Evolutionary conservation across 2,888 invertebrate genomes (phyloP).

Genomic region (Pseudococcus viburni): DNA sequence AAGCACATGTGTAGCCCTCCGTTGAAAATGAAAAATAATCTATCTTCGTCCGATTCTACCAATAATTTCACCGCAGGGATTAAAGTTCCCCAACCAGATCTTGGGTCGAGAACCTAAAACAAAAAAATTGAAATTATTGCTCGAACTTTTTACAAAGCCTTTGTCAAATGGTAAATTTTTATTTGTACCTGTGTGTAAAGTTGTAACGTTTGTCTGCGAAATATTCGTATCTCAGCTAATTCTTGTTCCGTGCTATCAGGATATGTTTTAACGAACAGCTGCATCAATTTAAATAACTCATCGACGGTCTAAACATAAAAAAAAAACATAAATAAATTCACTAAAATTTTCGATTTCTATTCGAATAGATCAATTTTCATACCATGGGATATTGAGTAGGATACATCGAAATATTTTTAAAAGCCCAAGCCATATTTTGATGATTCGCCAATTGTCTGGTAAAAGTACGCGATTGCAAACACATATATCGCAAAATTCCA

Average conservation of each 20-base stretch:
- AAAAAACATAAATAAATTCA: background rate
- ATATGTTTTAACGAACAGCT: slow-evolving; percentile 88
- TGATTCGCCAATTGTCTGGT: slow-evolving; percentile 90
- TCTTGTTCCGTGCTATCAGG: slow-evolving; percentile 84
- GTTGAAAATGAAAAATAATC: slow-evolving; percentile 90
- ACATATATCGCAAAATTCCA: slow-evolving; percentile 89
- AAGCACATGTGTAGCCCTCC: slow-evolving; percentile 87
- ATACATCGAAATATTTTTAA: slow-evolving; percentile 96
- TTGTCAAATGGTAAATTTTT: background rate
- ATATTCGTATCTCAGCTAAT: slow-evolving; percentile 86
- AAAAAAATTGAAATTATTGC: background rate
- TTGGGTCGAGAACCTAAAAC: slow-evolving; percentile 83
- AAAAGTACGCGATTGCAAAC: slow-evolving; percentile 88
- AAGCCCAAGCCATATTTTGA: slow-evolving; percentile 97
- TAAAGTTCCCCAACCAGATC: slow-evolving; percentile 94
- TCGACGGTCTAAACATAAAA: slow-evolving; percentile 81
- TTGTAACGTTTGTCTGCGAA: slow-evolving; percentile 86
- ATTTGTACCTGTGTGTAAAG: slow-evolving; percentile 70
- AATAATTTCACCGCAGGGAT: slow-evolving; percentile 91
- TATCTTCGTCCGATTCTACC: slow-evolving; percentile 90
- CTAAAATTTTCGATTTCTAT: background rate
- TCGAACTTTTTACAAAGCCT: background rate
- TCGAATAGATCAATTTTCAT: slow-evolving; percentile 69
- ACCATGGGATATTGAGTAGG: slow-evolving; percentile 91
- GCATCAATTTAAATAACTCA: slow-evolving; percentile 91